Evolutionary conservation across 2,797 vertebrate genomes (phyloP), one percentile per base, ranked within the genome.

Genomic region (Gymnothorax reevesii): DNA sequence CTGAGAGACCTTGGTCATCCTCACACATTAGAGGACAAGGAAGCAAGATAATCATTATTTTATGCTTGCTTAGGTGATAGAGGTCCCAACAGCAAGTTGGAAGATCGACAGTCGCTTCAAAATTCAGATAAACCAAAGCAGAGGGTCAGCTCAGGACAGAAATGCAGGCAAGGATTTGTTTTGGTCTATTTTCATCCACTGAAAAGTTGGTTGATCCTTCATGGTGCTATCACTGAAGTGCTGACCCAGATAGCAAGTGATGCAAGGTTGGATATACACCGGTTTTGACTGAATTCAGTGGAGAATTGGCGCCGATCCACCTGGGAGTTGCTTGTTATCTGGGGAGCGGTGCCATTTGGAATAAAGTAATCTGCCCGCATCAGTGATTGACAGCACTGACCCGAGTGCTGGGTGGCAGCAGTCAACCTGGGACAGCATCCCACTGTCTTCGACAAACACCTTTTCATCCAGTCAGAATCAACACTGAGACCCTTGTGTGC

Each of bases 1-100:
- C 69, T 54, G 57, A 84, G 25, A 83, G 86, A 57, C 33, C 59
- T 62, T 87, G 73, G 42, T 49, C 20, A 84, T 84, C 57, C 17
- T 42, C 27, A 25, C 82, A 75, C 82, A 27, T 84, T 33, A 52
- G 33, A 54, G n/a, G 57, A 25, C 12, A 57, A 20, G 22, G 71
- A 54, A 15, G 55, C 22, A 22, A 75, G 54, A 5, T 54, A 57
- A 77, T 7, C 42, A 12, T 25, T 42, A 27, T n/a, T 84, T 73
- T 84, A 22, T 13, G 54, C 27, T 17, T 83, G 25, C 27, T 83
- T 62, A 33, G 27, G 64, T 33, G n/a, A 57, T 25, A 83, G 64
- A 62, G 25, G 83, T 83, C 83, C 33, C 13, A 33, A 22, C 33
- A 13, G 10, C 4, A 33, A 3, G 33, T 75, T 75, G 66, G 7